Conservation (phyloP, 2,888 invertebrate genomes). For the Nomada flava region DNA sequence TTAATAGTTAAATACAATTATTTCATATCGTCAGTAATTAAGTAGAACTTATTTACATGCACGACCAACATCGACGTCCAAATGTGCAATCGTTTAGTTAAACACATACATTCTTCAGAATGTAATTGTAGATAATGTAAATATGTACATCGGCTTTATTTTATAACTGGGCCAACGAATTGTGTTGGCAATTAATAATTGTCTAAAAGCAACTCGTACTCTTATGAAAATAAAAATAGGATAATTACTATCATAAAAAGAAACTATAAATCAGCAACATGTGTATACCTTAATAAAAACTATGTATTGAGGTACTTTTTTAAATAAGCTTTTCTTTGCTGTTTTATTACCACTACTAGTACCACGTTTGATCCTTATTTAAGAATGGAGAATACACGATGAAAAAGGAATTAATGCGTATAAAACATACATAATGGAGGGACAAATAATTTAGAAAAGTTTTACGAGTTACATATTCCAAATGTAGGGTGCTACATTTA, state of each 20-base stretch:
- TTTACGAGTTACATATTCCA: not conserved
- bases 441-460: not conserved
- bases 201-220: constrained; percentile 75
- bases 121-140: constrained; percentile 82
- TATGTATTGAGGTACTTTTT: constrained; percentile 84
- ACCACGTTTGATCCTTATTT: constrained; percentile 23
- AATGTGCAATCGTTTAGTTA: constrained; percentile 83
- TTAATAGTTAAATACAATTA: constrained; percentile 38
- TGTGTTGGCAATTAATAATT: constrained; percentile 76
- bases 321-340: constrained; percentile 79
- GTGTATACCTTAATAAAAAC: constrained; percentile 84
- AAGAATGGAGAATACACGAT: constrained; percentile 3
- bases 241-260: constrained; percentile 81
- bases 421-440: constrained; percentile 2
- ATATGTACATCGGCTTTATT: constrained; percentile 84
- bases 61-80: constrained; percentile 83
- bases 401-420: not conserved
- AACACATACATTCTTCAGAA: constrained; percentile 75
- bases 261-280: constrained; percentile 82
- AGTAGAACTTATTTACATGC: constrained; percentile 31
- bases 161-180: constrained; percentile 81
- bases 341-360: constrained; percentile 56
- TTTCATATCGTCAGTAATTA: constrained; percentile 19
- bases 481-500: constrained; percentile 1
- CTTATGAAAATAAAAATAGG: constrained; percentile 79